These are phyloP conservation scores for Manduca sexta DNA, from an alignment of 1,140 invertebrate species.

Conservation along the genomic window DNA sequence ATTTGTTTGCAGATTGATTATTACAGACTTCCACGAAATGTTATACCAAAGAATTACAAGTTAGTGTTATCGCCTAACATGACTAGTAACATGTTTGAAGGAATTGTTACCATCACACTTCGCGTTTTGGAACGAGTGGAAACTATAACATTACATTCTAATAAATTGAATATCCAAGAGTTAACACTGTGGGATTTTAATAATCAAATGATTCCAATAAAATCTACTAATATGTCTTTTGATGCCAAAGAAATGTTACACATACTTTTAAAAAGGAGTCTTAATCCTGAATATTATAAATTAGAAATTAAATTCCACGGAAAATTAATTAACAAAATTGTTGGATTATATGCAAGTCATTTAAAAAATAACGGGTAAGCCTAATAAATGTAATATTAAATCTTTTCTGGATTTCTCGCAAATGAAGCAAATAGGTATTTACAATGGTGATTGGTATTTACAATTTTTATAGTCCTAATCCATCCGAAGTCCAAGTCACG, in stretches of 20 bases:
- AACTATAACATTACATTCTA: conserved; percentile 41
- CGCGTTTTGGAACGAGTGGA: conserved; percentile 30
- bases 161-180: conserved; percentile 36
- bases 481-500: too few relatives aligned
- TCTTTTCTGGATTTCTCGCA: too few relatives aligned
- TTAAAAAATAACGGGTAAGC: conserved; percentile 54
- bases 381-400: too few relatives aligned
- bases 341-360: conserved; percentile 60
- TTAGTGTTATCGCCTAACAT: conserved; percentile 42
- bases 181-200: conserved; percentile 20
- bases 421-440: too few relatives aligned
- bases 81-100: conserved; percentile 41
- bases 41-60: conserved; percentile 49
- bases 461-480: too few relatives aligned
- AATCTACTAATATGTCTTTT: conserved; percentile 9
- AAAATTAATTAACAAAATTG: conserved; percentile 43
- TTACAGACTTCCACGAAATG: conserved; percentile 46
- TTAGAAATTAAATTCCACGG: conserved; percentile 47
- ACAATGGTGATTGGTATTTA: too few relatives aligned
- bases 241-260: conserved; percentile 40
- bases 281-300: conserved; percentile 24
- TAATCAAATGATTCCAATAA: conserved; percentile 21
- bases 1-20: conserved; percentile 30
- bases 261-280: conserved; percentile 27
- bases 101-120: conserved; percentile 37